Percentiles rank a stretch among this genome's conserved stretches.
phyloP scores from a whole-genome alignment of 2,888 invertebrate species.

The Drosophila atroscutellata region DNA sequence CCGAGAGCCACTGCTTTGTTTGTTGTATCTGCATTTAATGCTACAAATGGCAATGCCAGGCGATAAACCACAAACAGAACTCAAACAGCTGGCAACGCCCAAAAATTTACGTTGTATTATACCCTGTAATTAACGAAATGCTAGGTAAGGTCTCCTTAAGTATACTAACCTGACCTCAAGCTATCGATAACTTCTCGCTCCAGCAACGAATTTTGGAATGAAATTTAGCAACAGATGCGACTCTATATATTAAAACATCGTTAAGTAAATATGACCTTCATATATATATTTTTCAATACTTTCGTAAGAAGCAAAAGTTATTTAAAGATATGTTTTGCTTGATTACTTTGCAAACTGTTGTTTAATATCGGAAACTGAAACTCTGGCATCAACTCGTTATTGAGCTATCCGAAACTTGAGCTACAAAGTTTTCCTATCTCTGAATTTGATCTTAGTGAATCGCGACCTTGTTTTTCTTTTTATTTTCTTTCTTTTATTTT shows the following conservation, averaged over 20 bases:
- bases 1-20: constrained; percentile 39
- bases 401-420: constrained; percentile 33
- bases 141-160: not conserved
- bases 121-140: constrained; percentile 13
- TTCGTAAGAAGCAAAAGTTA: constrained; percentile 15
- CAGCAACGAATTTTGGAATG: not conserved
- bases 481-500: constrained; percentile 2
- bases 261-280: not conserved
- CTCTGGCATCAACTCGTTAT: constrained; percentile 23
- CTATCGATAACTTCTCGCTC: not conserved
- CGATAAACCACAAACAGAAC: constrained; percentile 40
- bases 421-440: constrained; percentile 21
- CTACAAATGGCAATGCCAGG: constrained; percentile 41
- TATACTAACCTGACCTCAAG: not conserved
- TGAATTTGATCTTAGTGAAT: constrained; percentile 13
- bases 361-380: constrained; percentile 5
- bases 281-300: not conserved
- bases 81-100: not conserved
- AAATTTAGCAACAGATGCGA: not conserved
- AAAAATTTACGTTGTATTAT: not conserved
- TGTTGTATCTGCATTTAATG: constrained; percentile 68
- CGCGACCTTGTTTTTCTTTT: constrained; percentile 16
- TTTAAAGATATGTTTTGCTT: constrained; percentile 25
- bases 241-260: not conserved
- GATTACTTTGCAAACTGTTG: constrained; percentile 41